Conservation (phyloP, 1,140 invertebrate species). For the Drosophila sucinea region DNA sequence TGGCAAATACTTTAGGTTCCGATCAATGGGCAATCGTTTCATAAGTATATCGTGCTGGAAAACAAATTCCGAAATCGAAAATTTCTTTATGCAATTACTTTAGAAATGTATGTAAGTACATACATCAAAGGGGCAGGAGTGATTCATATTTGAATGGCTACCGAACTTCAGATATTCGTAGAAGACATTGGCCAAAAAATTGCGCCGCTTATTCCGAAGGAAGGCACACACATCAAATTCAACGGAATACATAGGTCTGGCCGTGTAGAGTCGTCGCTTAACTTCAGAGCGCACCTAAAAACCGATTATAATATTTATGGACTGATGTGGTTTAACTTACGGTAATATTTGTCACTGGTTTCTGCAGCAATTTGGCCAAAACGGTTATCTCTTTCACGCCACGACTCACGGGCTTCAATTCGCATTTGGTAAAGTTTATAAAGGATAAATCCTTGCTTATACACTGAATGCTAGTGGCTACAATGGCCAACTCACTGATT, state of each 20-base stretch:
- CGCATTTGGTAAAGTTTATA: neutral
- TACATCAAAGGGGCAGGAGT: neutral
- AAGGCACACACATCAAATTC: neutral
- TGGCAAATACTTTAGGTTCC: constrained; percentile 1
- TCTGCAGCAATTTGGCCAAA: neutral
- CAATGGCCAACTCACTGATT: neutral
- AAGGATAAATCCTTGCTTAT: neutral
- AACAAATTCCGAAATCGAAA: neutral
- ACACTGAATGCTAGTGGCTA: neutral
- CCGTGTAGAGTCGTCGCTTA: neutral
- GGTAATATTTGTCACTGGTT: neutral
- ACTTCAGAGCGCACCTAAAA: neutral
- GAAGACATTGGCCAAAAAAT: neutral
- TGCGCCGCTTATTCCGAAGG: neutral
- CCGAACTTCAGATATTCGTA: neutral
- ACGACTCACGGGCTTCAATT: neutral
- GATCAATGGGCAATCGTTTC: neutral
- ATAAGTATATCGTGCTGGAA: neutral
- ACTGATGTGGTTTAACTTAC: neutral
- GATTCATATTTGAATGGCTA: neutral
- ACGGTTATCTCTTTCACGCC: neutral
- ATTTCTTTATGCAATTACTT: neutral
- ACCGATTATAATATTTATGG: neutral
- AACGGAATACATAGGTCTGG: neutral
- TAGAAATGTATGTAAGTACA: neutral